Evolutionary conservation across 2,888 invertebrate species (phyloP).

Genomic region (Drosophila borborema): DNA sequence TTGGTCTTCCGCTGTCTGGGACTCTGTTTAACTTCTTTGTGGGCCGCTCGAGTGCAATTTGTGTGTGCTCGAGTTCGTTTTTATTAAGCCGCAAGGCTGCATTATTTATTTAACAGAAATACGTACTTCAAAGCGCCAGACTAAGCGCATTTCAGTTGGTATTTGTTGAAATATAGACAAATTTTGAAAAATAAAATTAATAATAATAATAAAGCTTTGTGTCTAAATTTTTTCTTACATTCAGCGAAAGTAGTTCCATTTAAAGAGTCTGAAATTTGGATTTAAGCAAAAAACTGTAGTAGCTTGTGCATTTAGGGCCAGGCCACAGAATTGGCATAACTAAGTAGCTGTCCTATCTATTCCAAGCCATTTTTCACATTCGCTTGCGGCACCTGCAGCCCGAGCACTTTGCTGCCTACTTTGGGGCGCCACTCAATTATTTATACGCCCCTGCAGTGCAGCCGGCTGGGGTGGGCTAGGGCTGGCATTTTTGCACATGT

Average conservation of each 20-base stretch:
- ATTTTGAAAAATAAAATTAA: too few relatives aligned
- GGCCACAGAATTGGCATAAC: slow-evolving; percentile 65
- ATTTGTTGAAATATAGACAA: too few relatives aligned
- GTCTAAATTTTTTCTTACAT: too few relatives aligned
- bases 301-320: slow-evolving; percentile 30
- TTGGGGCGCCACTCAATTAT: slow-evolving; percentile 76
- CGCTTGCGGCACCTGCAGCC: slow-evolving; percentile 62
- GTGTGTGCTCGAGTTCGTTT: slow-evolving; percentile 4
- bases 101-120: slow-evolving; percentile 3
- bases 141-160: background rate
- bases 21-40: slow-evolving; percentile 48
- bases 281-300: background rate
- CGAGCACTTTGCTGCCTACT: slow-evolving; percentile 65
- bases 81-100: background rate
- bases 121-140: background rate
- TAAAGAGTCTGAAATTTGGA: background rate
- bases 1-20: slow-evolving; percentile 10
- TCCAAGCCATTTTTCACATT: slow-evolving; percentile 25
- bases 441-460: slow-evolving; percentile 72
- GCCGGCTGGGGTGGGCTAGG: slow-evolving; percentile 10
- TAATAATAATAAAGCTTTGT: too few relatives aligned
- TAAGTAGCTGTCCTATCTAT: slow-evolving; percentile 36
- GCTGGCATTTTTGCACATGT: slow-evolving; percentile 38
- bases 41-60: slow-evolving; percentile 44
- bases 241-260: background rate